Base-by-base conservation (phyloP, 2,888 invertebrate species). In the Dusona sp. region DNA sequence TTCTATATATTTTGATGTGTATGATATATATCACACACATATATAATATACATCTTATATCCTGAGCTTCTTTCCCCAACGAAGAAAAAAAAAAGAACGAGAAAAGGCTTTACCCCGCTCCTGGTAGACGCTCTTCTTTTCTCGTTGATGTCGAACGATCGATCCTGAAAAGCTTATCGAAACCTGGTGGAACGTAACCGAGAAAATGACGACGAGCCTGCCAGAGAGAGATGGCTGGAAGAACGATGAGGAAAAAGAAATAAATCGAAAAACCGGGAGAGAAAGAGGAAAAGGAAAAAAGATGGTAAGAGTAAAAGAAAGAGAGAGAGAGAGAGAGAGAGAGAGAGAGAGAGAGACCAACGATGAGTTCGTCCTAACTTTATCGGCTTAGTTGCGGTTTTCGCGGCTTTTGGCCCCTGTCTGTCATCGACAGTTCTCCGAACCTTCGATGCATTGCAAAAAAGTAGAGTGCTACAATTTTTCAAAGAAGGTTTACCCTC, bases 101-200 rank as follows among this genome's bases (percentile, higher is more conserved):
- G 67, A 73, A 42, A 48, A 73, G 45, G 25, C 64, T 86, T 73
- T 67, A 25, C 74, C 74, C 38, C 61, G 57, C 65, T 73, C 65
- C 54, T 22, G 68, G 75, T 73, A 85, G 85, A 82, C 65, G 81
- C 57, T 77, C 25, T 68, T 75, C 74, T 67, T 22, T 74, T 81
- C 74, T 70, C 78, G 84, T 79, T 87, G 90, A 90, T 89, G 89
- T 89, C 89, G 87, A 87, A 84, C 87, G 89, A 91, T 92, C 92
- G 91, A 92, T 92, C 88, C 86, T 79, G 88, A 89, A 89, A 86
- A 86, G 91, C 91, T 92, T 91, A 92, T 91, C 90, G 90, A 85
- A 88, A 90, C 89, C 90, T 90, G 89, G 88, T 88, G 89, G 87
- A 87, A 91, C 89, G 91, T 90, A 89, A 91, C 89, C 88, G 82